Conservation (phyloP, 1,140 invertebrate genomes). For the Drosophila erecta region DNA sequence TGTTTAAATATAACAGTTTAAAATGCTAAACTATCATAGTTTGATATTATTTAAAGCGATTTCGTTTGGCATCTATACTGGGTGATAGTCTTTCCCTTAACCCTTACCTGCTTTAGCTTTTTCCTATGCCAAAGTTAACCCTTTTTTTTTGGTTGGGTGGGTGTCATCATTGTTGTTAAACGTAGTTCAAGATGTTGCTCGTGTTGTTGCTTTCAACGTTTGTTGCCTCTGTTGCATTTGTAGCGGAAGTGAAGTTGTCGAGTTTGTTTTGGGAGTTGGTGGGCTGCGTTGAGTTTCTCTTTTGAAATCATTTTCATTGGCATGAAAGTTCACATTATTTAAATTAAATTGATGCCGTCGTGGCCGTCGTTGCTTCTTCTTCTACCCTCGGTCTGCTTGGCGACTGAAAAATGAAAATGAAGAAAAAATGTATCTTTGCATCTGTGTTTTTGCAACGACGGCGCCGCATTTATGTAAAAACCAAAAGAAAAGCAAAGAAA, state of each 20-base stretch:
- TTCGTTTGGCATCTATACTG: too few relatives aligned
- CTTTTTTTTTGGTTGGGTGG: constrained; percentile 37
- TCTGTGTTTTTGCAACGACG: constrained; percentile 35
- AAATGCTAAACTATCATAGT: too few relatives aligned
- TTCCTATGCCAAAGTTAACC: constrained; percentile 12
- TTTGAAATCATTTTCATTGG: constrained; percentile 82
- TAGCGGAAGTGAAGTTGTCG: constrained; percentile 74
- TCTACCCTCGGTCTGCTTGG: constrained; percentile 1
- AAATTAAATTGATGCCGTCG: constrained; percentile 74
- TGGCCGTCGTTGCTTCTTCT: constrained; percentile 32
- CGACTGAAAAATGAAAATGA: constrained; percentile 8
- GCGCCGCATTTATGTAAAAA: constrained; percentile 44
- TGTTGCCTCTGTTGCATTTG: constrained; percentile 45
- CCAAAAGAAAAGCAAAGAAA: constrained; percentile 63
- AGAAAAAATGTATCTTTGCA: constrained; percentile 62
- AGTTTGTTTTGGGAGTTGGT: constrained; percentile 31
- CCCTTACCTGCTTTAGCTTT: background rate
- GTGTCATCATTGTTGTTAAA: constrained; percentile 44
- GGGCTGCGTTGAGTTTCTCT: constrained; percentile 70
- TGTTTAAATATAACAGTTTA: too few relatives aligned
- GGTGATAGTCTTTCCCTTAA: background rate
- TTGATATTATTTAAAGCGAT: too few relatives aligned
- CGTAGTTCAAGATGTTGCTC: constrained; percentile 18
- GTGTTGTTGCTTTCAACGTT: constrained; percentile 6
- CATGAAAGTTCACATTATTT: constrained; percentile 83